Evolutionary conservation across 2,888 invertebrate species (phyloP).

Genomic region (Hemistola chrysoprasaria): DNA sequence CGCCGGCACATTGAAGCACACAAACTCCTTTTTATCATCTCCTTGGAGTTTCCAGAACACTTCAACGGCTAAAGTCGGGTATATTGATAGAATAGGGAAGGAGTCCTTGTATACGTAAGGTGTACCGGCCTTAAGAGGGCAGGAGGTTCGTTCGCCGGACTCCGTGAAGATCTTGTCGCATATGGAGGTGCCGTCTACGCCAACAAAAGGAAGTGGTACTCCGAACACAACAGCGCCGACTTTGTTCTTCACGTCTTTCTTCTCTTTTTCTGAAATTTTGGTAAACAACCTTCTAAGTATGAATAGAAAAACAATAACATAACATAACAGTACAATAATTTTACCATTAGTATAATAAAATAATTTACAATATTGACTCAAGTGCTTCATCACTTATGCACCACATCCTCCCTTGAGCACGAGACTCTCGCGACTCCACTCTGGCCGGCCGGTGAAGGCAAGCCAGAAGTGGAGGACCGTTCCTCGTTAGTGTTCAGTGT

Average conservation of each 20-base stretch:
- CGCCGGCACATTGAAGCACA: slow-evolving; percentile 88
- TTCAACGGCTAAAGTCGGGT: slow-evolving; percentile 74
- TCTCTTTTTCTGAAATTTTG: slow-evolving; percentile 73
- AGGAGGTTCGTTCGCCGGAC: slow-evolving; percentile 82
- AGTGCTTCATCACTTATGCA: no score
- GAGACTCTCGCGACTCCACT: no score
- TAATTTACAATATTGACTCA: no score
- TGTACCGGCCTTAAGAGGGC: slow-evolving; percentile 86
- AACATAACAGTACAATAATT: no score
- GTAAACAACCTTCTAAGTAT: slow-evolving; percentile 5
- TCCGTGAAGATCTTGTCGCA: slow-evolving; percentile 83
- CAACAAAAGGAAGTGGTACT: slow-evolving; percentile 87
- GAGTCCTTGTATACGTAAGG: slow-evolving; percentile 87
- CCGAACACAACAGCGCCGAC: slow-evolving; percentile 85
- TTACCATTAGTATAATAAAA: no score
- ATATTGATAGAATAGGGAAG: slow-evolving; percentile 77
- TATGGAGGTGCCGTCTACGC: slow-evolving; percentile 87
- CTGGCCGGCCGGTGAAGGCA: no score
- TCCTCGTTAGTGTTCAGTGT: no score
- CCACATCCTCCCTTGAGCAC: no score
- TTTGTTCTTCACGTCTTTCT: slow-evolving; percentile 77
- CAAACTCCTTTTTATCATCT: slow-evolving; percentile 60
- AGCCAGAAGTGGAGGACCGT: no score
- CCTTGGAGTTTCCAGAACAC: slow-evolving; percentile 85
- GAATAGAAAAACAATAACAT: no score